Evolutionary conservation across 2,113 vertebrate species (phyloP), one percentile per base, ranked within the genome.

Genomic region (Anguilla rostrata): DNA sequence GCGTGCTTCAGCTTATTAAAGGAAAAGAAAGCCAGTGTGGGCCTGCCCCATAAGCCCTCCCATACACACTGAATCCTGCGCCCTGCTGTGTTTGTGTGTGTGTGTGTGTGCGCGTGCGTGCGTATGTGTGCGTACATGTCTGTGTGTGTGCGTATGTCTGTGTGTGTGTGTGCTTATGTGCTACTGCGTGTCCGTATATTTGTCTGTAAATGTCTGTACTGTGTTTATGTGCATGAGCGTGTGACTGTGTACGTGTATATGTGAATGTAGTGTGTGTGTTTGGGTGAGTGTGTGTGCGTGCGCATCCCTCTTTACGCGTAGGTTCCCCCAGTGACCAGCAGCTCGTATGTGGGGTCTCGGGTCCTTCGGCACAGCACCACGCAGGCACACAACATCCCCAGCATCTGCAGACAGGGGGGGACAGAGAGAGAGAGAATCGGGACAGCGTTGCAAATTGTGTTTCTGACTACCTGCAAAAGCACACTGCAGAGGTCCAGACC

Each of bases 301-400:
- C 34, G 26, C 26, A 15, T 63, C 78, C 34, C 85, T 91, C 83
- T 89, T 94, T 96, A 99, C 66, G 98, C 97, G 2, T 96, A 96
- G 89, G 96, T 98, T 84, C 97, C 97, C 0, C 97, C 97, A 0
- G 96, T 96, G 91, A 98, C 96, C 81, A 99, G 98, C 14, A 97
- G 97, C 88, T 99, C 97, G 0, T 99, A 99, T 29, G 97, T 94
- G 87, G 97, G 97, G 85, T 97, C 98, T 90, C 95, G 95, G 92
- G 95, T 96, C 93, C 97, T 96, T 91, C 96, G 95, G 92, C 97
- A 98, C 89, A 99, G 88, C 83, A 99, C 98, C 34, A 98, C 92
- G 89, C 96, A 97, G 0, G 97, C 97, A 86, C 98, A 98, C 90
- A 99, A 90, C 97, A 99, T 99, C 87, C 98, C 98, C 95, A 99